A percentile compares a stretch with the other conserved stretches of the same genome.
Evolutionary conservation across 2,888 invertebrate species (phyloP).

Genomic region (Drosophila nr. fundita): DNA sequence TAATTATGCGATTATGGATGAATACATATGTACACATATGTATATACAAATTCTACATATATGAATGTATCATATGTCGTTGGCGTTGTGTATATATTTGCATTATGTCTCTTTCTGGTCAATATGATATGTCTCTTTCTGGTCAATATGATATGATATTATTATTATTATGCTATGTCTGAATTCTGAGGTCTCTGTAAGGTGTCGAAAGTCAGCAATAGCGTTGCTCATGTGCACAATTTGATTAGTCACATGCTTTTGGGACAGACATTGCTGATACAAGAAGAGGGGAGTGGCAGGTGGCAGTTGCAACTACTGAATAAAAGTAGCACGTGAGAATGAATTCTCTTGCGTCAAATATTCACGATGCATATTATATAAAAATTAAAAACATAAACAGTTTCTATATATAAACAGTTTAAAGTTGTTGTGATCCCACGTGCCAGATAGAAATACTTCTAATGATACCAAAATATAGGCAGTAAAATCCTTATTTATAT

Average conservation of each 20-base stretch:
- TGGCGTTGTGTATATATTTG: conserved; percentile 44
- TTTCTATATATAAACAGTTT: not conserved
- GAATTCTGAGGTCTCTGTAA: conserved; percentile 40
- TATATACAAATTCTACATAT: conserved; percentile 21
- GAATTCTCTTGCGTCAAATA: conserved; percentile 31
- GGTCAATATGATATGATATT: conserved; percentile 56
- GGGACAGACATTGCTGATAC: conserved; percentile 2
- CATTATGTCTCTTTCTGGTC: conserved; percentile 64
- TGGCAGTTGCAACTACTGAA: conserved; percentile 35
- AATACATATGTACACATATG: conserved; percentile 16
- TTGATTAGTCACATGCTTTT: conserved; percentile 71
- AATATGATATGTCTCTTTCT: conserved; percentile 68
- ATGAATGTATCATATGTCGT: conserved; percentile 52
- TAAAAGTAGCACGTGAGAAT: conserved; percentile 72
- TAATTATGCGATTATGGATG: conserved; percentile 38
- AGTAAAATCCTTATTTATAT: not conserved
- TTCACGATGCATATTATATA: not conserved
- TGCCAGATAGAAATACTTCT: conserved; percentile 4
- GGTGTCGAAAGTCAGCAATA: conserved; percentile 69
- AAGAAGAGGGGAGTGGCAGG: not conserved
- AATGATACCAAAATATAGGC: not conserved
- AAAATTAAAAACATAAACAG: conserved; percentile 20
- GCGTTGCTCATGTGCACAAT: conserved; percentile 53
- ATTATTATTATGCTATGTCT: conserved; percentile 53
- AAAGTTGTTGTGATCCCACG: conserved; percentile 27